Conservation (phyloP, 2,797 vertebrate species). For the Melanotaenia boesemani region DNA sequence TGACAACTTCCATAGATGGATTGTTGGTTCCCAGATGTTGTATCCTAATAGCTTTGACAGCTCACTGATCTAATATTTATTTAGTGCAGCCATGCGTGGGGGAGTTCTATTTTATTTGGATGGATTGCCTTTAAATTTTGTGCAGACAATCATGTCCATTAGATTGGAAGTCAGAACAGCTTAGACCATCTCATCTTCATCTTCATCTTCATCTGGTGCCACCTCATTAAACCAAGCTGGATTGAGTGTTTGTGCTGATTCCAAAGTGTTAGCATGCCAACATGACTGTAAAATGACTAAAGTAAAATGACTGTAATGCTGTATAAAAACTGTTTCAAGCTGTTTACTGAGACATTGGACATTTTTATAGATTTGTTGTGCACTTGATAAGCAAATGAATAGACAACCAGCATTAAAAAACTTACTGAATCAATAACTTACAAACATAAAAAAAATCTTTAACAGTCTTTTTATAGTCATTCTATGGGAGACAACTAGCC, state of each 20-base stretch:
- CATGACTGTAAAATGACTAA: not conserved
- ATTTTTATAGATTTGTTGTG: too few species aligned
- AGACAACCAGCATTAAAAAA: too few species aligned
- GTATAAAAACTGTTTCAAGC: not conserved
- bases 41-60: not conserved
- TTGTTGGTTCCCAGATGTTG: conserved; percentile 6
- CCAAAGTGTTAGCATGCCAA: not conserved
- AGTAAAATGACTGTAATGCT: not conserved
- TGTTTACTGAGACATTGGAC: too few species aligned
- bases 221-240: not conserved
- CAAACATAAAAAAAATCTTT: too few species aligned
- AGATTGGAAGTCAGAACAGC: not conserved
- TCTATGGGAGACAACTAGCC: too few species aligned
- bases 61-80: not conserved
- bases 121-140: not conserved
- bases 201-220: not conserved
- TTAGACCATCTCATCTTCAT: too few species aligned
- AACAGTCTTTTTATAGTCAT: too few species aligned
- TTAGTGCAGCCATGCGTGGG: not conserved
- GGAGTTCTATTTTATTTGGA: not conserved
- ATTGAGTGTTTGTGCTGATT: not conserved
- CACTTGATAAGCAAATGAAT: too few species aligned
- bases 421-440: too few species aligned
- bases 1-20: not conserved
- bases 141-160: not conserved